Base-by-base conservation (phyloP, 2,888 invertebrate genomes). In the Toxonevra muliebris region DNA sequence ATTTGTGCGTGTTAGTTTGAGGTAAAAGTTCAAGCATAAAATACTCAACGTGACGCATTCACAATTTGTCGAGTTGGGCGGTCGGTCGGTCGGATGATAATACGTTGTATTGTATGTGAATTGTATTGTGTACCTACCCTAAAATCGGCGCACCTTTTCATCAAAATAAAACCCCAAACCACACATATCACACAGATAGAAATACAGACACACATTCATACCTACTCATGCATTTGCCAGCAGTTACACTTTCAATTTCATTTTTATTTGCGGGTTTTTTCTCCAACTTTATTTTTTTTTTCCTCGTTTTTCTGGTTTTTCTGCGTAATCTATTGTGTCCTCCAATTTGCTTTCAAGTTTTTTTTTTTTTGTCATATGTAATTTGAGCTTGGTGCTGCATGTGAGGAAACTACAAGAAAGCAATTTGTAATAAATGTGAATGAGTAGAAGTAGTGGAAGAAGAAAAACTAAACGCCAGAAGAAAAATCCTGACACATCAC, bases 401-500 rank as follows among this genome's bases (percentile, higher is more conserved):
- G 76, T 76, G 77, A 77, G 30, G 3, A 67, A 70, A 74, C 70
- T 71, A 77, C 76, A 75, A 61, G 54, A 57, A 66, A 66, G 55
- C 66, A 66, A 66, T 66, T 66, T 66, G 66, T 66, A 61, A 66
- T 66, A 60, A 60, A 66, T 58, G 60, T 60, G 30, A 53, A 63
- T 45, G 60, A 48, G 55, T 61, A 61, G 61, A 59, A 43, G 42
- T 43, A 61, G 66, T 50, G 52, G 17, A 42, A 58, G 63, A 58
- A 60, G 57, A 58, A 42, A 41, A 57, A 55, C 40, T 63, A 52
- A 65, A 40, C 61, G 45, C 15, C 50, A 61, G 15, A 62, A 73
- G 74, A 76, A 79, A 79, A 79, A 79, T 79, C 77, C 77, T 76
- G 79, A 79, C 79, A 79, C 78, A 79, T 78, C 79, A 79, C 79